phyloP scores from a whole-genome alignment of 2,888 invertebrate species.

The Leptodirus hochenwartii region DNA sequence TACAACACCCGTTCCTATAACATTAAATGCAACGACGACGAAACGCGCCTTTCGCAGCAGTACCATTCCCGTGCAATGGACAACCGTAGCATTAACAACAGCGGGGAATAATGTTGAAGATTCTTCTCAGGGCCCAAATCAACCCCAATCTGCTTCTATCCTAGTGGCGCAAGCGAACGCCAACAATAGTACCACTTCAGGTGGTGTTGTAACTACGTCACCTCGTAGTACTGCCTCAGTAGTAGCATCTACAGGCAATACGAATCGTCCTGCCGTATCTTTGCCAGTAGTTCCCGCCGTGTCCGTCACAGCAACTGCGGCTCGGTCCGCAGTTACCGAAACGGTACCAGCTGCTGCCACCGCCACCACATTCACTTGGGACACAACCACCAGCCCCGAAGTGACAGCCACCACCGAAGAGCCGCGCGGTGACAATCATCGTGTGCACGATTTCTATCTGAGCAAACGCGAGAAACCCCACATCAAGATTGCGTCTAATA shows the following conservation, averaged over 20 bases:
- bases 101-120: too few relatives aligned
- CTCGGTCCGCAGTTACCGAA: constrained; percentile 13
- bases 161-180: too few relatives aligned
- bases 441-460: constrained; percentile 27
- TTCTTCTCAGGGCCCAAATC: too few relatives aligned
- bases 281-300: not conserved
- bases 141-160: too few relatives aligned
- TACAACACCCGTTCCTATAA: not conserved
- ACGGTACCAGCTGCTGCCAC: constrained; percentile 19
- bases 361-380: constrained; percentile 27
- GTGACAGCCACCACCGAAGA: constrained; percentile 30
- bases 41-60: constrained; percentile 7
- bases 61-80: too few relatives aligned
- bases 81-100: too few relatives aligned
- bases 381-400: constrained; percentile 36
- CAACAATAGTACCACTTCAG: constrained; percentile 4
- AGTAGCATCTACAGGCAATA: too few relatives aligned
- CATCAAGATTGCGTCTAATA: constrained; percentile 25
- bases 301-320: constrained; percentile 8
- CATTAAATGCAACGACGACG: constrained; percentile 6
- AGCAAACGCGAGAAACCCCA: constrained; percentile 24
- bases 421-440: constrained; percentile 32
- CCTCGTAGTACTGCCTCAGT: too few relatives aligned
- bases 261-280: too few relatives aligned
- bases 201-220: constrained; percentile 15